A percentile compares a stretch with the other conserved stretches of the same genome.
Evolutionary conservation across 2,888 invertebrate species (phyloP).

Genomic region (Orgyia antiqua): DNA sequence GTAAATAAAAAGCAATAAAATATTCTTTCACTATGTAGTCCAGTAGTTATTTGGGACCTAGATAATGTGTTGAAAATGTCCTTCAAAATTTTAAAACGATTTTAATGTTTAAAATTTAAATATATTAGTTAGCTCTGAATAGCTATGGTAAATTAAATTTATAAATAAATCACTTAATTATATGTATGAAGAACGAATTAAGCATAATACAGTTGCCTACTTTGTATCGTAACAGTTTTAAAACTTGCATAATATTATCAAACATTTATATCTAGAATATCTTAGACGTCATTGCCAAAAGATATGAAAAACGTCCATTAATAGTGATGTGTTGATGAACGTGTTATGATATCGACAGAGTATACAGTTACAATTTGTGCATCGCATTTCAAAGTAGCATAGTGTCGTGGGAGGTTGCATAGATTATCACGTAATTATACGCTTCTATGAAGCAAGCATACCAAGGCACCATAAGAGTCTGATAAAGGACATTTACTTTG

Average conservation of each 20-base stretch:
- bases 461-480: constrained; percentile 56
- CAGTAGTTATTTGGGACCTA: too few species aligned
- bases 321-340: constrained; percentile 2
- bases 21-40: too few species aligned
- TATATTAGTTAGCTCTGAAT: too few species aligned
- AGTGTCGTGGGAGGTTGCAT: constrained; percentile 27
- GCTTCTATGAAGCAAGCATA: constrained; percentile 48
- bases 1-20: too few species aligned
- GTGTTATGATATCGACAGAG: constrained; percentile 15
- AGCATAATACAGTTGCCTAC: constrained; percentile 1
- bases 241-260: constrained; percentile 8
- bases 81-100: too few species aligned
- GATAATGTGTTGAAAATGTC: too few species aligned
- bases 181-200: constrained; percentile 1
- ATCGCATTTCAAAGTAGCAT: constrained; percentile 45
- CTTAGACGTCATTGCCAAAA: constrained; percentile 4
- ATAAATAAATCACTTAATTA: background rate
- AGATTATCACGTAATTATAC: constrained; percentile 13
- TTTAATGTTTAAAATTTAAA: too few species aligned
- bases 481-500: too few species aligned
- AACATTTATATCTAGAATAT: background rate
- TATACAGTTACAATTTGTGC: constrained; percentile 46
- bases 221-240: constrained; percentile 7
- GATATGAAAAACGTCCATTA: constrained; percentile 15
- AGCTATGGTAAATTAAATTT: too few species aligned